Evolutionary conservation across 64 coral and sea anemone species (phyloP), one percentile per base, ranked within the genome.

Genomic region (Actinia equina): DNA sequence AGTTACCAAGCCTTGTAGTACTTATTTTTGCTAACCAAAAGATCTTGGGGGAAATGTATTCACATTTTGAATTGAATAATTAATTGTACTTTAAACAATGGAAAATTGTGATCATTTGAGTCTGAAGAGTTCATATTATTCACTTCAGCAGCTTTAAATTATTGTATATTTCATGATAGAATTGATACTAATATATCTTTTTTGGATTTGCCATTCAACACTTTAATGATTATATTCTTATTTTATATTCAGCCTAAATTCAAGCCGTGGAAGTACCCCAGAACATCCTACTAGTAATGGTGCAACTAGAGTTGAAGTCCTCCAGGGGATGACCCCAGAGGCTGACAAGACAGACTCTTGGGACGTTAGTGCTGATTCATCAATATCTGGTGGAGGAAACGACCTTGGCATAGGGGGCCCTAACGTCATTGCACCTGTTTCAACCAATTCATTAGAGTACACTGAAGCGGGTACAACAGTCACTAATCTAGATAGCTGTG

Each of bases 401-500:
- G 91, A 97, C 59, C 60, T 97, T 61, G 94, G 91, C 30, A 89
- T 97, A 56, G 83, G 84, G 45, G 69, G 67, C 63, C 91, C 94
- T 22, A 85, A 92, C 59, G 89, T 92, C 83, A 90, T 97, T 27
- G 92, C 88, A n/a, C 94, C 94, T 26, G 94, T 88, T 16, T 97
- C 94, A 4, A 90, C 94, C 20, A 84, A 82, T 43, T 87, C 85
- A 60, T 89, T 97, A 81, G 91, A 88, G 11, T 93, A 97, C 57
- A 84, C 88, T 76, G 94, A 97, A 49, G 86, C 84, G 17, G 85
- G 88, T 44, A 88, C 94, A 59, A 93, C 94, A 7, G 92, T 97
- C 17, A 97, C 94, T 52, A 97, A 97, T 56, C 82, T 97, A 46
- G 94, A 97, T 86, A 86, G 89, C 78, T 97, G 92, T 84, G 91